Evolutionary conservation across 2,888 invertebrate species (phyloP).

Genomic region (Scaptomyza cyrtandrae): DNA sequence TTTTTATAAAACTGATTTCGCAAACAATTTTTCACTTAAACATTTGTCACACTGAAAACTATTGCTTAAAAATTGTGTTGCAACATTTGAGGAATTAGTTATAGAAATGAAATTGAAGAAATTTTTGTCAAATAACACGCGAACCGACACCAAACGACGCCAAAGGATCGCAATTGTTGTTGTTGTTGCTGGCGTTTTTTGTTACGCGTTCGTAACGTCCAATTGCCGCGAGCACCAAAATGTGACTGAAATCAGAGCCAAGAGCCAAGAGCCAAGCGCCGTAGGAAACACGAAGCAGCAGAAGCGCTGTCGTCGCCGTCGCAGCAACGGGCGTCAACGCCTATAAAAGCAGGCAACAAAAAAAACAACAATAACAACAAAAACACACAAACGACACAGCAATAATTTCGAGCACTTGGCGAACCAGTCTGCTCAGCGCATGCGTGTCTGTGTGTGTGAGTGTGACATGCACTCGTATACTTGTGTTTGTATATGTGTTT

Average conservation of each 20-base stretch:
- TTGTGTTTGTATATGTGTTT: constrained; percentile 16
- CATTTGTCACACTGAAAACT: constrained; percentile 45
- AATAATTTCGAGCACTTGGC: constrained; percentile 55
- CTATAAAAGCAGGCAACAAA: constrained; percentile 41
- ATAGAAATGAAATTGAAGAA: constrained; percentile 29
- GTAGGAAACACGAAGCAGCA: constrained; percentile 56
- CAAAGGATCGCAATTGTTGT: constrained; percentile 61
- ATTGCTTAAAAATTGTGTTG: not conserved
- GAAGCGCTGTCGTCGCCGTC: constrained; percentile 39
- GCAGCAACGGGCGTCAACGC: constrained; percentile 61
- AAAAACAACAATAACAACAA: constrained; percentile 11
- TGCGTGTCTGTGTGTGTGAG: constrained; percentile 50
- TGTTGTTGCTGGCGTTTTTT: constrained; percentile 13
- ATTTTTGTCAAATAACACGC: constrained; percentile 51
- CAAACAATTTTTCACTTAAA: constrained; percentile 42
- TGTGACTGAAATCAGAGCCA: constrained; percentile 79
- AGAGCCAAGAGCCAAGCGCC: constrained; percentile 59
- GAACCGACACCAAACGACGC: constrained; percentile 63
- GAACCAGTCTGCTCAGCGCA: constrained; percentile 67
- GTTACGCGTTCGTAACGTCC: constrained; percentile 67
- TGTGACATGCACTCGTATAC: constrained; percentile 1
- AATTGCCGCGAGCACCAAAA: constrained; percentile 83
- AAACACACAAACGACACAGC: constrained; percentile 4
- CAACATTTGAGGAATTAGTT: constrained; percentile 19
- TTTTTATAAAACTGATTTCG: not conserved